Percentiles rank a stretch among this genome's conserved stretches.
phyloP scores from a whole-genome alignment of 2,888 invertebrate genomes.

The Plemyria rubiginata region DNA sequence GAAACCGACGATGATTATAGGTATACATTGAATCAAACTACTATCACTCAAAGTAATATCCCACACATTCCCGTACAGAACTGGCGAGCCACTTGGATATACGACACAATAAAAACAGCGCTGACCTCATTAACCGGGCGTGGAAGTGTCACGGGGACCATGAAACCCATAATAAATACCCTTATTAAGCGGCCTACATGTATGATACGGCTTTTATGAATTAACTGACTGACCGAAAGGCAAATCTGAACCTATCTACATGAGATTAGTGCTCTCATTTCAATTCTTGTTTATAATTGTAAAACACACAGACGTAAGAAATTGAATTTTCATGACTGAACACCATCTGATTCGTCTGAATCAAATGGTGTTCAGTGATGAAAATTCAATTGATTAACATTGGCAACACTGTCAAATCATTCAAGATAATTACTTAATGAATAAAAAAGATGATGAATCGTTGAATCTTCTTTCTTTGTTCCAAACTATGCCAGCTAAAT shows the following conservation, averaged over 20 bases:
- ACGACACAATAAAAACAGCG: constrained; percentile 45
- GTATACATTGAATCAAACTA: no score
- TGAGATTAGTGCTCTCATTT: not conserved
- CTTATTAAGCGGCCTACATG: constrained; percentile 52
- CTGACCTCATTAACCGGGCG: constrained; percentile 59
- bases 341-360: no score
- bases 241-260: constrained; percentile 4
- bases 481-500: constrained; percentile 19
- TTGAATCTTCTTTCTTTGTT: no score
- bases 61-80: constrained; percentile 19
- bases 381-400: no score
- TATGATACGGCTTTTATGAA: constrained; percentile 56
- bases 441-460: not conserved
- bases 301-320: no score
- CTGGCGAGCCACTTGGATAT: constrained; percentile 20
- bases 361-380: no score
- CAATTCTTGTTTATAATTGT: no score
- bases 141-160: constrained; percentile 50
- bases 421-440: no score
- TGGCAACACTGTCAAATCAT: no score
- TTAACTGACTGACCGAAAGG: constrained; percentile 33
- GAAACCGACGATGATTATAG: no score
- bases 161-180: constrained; percentile 58
- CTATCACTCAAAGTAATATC: constrained; percentile 5
- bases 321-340: no score